Evolutionary conservation across 2,888 invertebrate species (phyloP).

Genomic region (Cyclophora albipunctata): DNA sequence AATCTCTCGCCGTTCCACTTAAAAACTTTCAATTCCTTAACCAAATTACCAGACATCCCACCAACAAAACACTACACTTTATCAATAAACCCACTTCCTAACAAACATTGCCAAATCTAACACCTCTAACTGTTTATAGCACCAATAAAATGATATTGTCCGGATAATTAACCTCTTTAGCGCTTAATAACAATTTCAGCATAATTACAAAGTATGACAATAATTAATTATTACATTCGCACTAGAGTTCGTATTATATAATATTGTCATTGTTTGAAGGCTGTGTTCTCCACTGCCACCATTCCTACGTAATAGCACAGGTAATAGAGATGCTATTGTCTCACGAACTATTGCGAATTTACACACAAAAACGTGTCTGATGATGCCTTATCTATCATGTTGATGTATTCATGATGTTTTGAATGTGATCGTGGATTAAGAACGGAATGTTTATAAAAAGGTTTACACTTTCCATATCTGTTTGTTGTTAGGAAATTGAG

Average conservation of each 20-base stretch:
- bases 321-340: conserved; percentile 16
- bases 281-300: conserved; percentile 17
- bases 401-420: conserved; percentile 2
- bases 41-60: too few relatives aligned
- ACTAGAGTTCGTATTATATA: conserved; percentile 1
- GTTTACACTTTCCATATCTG: too few relatives aligned
- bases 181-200: too few relatives aligned
- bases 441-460: neutral
- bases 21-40: too few relatives aligned
- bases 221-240: neutral
- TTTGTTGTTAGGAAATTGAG: too few relatives aligned
- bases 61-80: too few relatives aligned
- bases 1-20: too few relatives aligned
- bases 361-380: conserved; percentile 20
- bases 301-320: conserved; percentile 11
- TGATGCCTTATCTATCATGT: neutral
- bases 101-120: too few relatives aligned
- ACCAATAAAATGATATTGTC: too few relatives aligned
- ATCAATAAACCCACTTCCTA: too few relatives aligned
- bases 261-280: neutral
- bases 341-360: conserved; percentile 14
- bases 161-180: too few relatives aligned
- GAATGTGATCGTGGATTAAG: conserved; percentile 6
- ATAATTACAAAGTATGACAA: neutral
- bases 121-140: too few relatives aligned